phyloP scores from a whole-genome alignment of 2,113 vertebrate genomes.

The Eurypyga helias region DNA sequence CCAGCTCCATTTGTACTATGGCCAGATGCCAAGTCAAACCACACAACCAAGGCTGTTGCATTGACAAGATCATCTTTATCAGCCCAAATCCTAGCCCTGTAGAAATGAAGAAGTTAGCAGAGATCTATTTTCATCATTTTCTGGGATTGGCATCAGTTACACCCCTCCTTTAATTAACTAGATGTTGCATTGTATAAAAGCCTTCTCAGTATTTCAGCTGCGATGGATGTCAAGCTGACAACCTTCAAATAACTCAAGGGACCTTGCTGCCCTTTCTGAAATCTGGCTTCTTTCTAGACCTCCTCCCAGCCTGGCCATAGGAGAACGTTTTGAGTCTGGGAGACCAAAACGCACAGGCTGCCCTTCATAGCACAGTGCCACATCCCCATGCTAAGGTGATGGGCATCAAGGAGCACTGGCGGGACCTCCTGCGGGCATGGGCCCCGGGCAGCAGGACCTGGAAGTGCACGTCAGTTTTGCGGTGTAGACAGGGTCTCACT shows the following conservation, averaged over 20 bases:
- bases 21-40: neutral
- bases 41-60: neutral
- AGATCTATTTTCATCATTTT: constrained; percentile 27
- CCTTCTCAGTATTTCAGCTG: neutral
- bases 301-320: neutral
- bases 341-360: neutral
- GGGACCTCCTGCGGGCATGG: neutral
- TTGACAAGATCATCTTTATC: neutral
- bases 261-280: neutral
- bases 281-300: neutral
- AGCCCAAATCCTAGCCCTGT: neutral
- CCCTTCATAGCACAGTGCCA: neutral
- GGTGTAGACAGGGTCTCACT: neutral
- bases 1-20: neutral
- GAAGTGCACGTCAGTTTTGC: neutral
- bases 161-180: constrained; percentile 34
- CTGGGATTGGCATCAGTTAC: neutral
- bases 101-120: neutral
- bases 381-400: neutral
- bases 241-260: neutral
- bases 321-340: neutral
- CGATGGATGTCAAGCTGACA: constrained; percentile 27
- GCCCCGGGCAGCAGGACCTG: neutral
- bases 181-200: neutral
- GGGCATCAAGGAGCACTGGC: neutral